phyloP scores from a whole-genome alignment of 2,113 vertebrate species.

The Cottus gobio region DNA sequence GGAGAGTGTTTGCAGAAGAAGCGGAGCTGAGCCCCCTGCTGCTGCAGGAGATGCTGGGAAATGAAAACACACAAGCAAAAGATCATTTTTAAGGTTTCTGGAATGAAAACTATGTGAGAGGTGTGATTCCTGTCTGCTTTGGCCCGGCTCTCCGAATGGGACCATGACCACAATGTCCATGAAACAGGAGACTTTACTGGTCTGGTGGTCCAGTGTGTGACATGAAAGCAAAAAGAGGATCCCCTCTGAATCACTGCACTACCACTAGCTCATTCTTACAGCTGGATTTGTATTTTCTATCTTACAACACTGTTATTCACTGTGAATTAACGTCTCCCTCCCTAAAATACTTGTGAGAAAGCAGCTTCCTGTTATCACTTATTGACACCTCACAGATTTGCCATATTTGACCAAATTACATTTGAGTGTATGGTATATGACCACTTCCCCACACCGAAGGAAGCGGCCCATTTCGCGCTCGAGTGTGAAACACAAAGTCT shows the following conservation, averaged over 20 bases:
- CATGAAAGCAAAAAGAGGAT: background rate
- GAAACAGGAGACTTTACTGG: background rate
- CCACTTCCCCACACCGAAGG: background rate
- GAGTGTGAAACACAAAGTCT: background rate
- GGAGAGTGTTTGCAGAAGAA: constrained; percentile 14
- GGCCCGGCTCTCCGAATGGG: background rate
- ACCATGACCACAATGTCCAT: background rate
- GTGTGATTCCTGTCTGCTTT: background rate
- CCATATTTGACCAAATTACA: background rate
- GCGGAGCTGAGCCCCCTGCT: background rate
- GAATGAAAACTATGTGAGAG: background rate
- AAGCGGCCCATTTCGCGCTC: background rate
- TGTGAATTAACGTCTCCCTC: background rate
- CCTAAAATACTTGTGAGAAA: background rate
- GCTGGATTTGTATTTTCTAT: background rate
- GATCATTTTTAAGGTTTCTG: background rate
- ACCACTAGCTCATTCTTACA: background rate
- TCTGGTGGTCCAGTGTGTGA: background rate
- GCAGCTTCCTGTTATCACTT: background rate
- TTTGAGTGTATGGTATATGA: background rate
- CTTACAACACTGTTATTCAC: background rate
- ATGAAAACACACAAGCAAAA: background rate
- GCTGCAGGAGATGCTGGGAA: constrained; percentile 13
- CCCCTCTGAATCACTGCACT: background rate
- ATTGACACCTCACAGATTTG: background rate